Base-by-base conservation (phyloP, 2,113 vertebrate genomes). In the Cynocephalus volans region DNA sequence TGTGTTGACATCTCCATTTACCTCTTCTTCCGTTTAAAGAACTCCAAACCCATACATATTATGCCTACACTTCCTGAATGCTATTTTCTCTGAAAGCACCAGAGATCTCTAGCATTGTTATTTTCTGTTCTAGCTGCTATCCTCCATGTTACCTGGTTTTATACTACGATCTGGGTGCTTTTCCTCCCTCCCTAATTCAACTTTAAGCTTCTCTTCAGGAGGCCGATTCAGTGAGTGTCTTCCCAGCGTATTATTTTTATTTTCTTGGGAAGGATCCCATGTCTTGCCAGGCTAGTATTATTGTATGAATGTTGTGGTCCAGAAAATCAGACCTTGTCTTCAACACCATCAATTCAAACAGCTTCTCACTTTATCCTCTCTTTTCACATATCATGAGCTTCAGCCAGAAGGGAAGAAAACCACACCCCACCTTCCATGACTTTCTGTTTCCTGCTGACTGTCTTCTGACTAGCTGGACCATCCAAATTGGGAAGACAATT, bases 401-500 rank as follows among this genome's bases (percentile, higher is more conserved):
- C 41, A 54, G 48, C 28, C 28, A 54, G 58, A 92, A 54, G 62
- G 58, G 76, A 75, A 88, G 58, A 91, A 33, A 90, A 45, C 31
- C 28, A 72, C 36, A 17, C 21, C 24, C 3, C 2, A 36, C 54
- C 21, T n/a, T 48, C n/a, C 2, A 18, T 0, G 0, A 26, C 33
- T 79, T 60, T 87, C 64, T 84, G 33, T 91, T 85, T 92, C n/a
- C 23, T 60, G 2, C 33, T 84, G 67, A 64, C 72, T 41, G 28
- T 36, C 64, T 89, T 72, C 64, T 36, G 41, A 45, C 2, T 12
- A 45, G 48, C 1, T 28, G 54, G 31, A 19, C 19, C 45, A 0
- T 58, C 18, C 15, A 33, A 1, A 45, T 83, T 41, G 17, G 48
- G 28, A 75, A 88, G 73, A 26, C 65, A 56, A 0, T 75, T n/a